phyloP scores from a whole-genome alignment of 2,888 invertebrate species.

The Leptinotarsa haldemani region DNA sequence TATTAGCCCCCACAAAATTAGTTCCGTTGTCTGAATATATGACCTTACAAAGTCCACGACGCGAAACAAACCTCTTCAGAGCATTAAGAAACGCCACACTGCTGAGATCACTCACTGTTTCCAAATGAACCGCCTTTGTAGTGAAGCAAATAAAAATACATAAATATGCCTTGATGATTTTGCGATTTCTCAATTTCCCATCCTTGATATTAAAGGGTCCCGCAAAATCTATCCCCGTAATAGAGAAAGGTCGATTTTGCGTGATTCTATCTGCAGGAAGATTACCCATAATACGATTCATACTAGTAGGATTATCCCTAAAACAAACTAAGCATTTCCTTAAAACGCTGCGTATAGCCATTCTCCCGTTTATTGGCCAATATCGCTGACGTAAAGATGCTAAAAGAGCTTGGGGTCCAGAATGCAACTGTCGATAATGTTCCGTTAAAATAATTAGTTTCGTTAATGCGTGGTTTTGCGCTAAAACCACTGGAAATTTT shows the following conservation, averaged over 20 bases:
- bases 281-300: no score
- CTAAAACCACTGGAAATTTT: not conserved
- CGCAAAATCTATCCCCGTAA: no score
- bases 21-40: conserved; percentile 54
- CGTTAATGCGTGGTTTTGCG: conserved; percentile 9
- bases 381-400: conserved; percentile 1
- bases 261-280: no score
- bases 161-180: no score
- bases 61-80: conserved; percentile 47
- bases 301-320: no score
- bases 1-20: conserved; percentile 50
- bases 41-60: conserved; percentile 44
- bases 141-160: no score
- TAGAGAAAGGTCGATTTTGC: no score
- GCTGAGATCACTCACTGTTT: not conserved
- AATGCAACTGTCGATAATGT: conserved; percentile 17
- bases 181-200: no score
- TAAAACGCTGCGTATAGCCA: not conserved
- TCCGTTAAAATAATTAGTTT: conserved; percentile 5
- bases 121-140: no score
- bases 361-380: conserved; percentile 23
- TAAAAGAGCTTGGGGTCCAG: conserved; percentile 11
- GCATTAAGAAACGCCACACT: conserved; percentile 44
- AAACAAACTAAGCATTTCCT: no score
- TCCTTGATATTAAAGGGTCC: no score